These are phyloP conservation scores for Oscheius sp. DNA, from an alignment of 2,888 invertebrate genomes.

Conservation along the genomic window DNA sequence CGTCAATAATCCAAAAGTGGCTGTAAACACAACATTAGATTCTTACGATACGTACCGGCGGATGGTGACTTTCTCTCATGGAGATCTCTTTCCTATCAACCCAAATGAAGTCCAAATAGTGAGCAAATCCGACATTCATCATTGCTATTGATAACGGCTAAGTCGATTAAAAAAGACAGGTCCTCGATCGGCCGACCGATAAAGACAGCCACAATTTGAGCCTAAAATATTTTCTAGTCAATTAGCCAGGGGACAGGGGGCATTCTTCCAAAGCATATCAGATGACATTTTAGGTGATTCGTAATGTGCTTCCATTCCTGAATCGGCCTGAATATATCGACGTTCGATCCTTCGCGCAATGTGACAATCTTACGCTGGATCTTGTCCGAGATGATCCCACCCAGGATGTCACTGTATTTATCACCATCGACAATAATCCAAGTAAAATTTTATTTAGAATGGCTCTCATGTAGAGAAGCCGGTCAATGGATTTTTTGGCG, in stretches of 20 bases:
- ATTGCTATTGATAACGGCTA: too few relatives aligned
- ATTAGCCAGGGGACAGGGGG: too few relatives aligned
- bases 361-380: background rate
- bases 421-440: conserved; percentile 13
- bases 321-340: conserved; percentile 15
- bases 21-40: background rate
- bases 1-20: background rate
- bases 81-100: conserved; percentile 19
- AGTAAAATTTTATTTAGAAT: background rate
- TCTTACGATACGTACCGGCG: conserved; percentile 11
- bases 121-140: background rate
- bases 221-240: too few relatives aligned
- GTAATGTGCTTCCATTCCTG: background rate
- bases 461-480: too few relatives aligned
- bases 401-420: conserved; percentile 3
- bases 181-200: too few relatives aligned
- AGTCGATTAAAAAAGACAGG: too few relatives aligned
- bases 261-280: too few relatives aligned
- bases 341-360: conserved; percentile 12
- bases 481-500: too few relatives aligned
- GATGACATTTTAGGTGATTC: conserved; percentile 2
- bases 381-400: background rate
- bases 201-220: too few relatives aligned
- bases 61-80: conserved; percentile 5
- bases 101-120: conserved; percentile 18